These are phyloP conservation scores for Miichthys miiuy DNA, from an alignment of 2,797 vertebrate genomes.

Conservation along the genomic window DNA sequence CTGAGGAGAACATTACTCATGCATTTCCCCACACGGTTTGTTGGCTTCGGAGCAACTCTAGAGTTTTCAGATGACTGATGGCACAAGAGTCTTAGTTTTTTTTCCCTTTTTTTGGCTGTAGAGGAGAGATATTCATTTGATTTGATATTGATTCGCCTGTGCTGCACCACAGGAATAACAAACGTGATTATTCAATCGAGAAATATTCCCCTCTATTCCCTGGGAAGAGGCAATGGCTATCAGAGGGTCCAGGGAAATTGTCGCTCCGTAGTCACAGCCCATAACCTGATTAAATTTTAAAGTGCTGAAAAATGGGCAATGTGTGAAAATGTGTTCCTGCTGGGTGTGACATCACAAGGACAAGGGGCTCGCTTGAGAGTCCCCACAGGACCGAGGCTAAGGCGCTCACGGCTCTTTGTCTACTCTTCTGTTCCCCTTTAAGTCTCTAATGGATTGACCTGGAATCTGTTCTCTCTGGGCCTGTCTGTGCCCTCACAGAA, in stretches of 20 bases:
- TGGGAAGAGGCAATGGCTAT: slow-evolving; percentile 41
- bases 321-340: slow-evolving; percentile 48
- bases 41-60: slow-evolving; percentile 53
- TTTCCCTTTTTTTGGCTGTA: slow-evolving; percentile 6
- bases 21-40: slow-evolving; percentile 70
- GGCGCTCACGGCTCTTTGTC: slow-evolving; percentile 58
- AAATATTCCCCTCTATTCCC: slow-evolving; percentile 49
- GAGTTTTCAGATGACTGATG: slow-evolving; percentile 76
- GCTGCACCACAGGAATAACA: slow-evolving; percentile 63
- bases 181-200: slow-evolving; percentile 65
- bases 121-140: slow-evolving; percentile 69
- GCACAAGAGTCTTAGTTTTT: slow-evolving; percentile 34
- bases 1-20: slow-evolving; percentile 63
- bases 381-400: slow-evolving; percentile 44
- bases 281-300: slow-evolving; percentile 61
- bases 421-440: slow-evolving; percentile 43
- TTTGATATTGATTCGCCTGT: slow-evolving; percentile 72
- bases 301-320: slow-evolving; percentile 50
- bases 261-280: slow-evolving; percentile 32
- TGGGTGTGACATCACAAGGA: slow-evolving; percentile 60
- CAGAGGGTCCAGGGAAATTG: slow-evolving; percentile 50
- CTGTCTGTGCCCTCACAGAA: slow-evolving; percentile 12
- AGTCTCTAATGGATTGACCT: slow-evolving; percentile 55
- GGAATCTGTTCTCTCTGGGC: slow-evolving; percentile 44
- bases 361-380: slow-evolving; percentile 40